Base-by-base conservation (phyloP, 2,113 vertebrate genomes). In the Ranitomeya variabilis region DNA sequence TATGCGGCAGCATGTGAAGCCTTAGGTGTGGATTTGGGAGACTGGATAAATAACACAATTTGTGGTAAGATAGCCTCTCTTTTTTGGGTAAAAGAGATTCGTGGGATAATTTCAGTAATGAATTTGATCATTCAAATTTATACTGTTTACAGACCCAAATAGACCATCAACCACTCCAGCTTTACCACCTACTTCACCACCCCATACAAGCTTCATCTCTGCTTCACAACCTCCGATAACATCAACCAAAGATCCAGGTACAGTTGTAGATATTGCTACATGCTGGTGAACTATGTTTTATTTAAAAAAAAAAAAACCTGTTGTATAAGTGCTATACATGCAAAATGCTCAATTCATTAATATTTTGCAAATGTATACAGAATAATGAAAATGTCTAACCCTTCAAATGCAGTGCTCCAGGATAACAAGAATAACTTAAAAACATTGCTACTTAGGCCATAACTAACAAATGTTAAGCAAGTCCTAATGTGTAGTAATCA, bases 41-140 rank as follows among this genome's bases (percentile, higher is more conserved):
- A 69, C 59, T 97, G 96, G 96, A 95, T 94, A 89, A 96, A 96
- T 76, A 90, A 92, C n/a, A 93, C 95, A 14, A 91, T 94, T 90
- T 97, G 96, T 89, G 80, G 96, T 97, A 95, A 82, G 80, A 66
- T 4, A 3, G 19, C 14, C 2, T 23, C 14, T 57, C 21, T 77
- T 73, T 77, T 0, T 9, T 13, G 31, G 31, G 71, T 14, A 0
- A 18, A 1, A 21, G 76, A 19, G 76, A 45, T 45, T 45, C 0
- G 37, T 45, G 23, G 10, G 19, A 19, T 23, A 31, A 37, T 60
- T 6, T 80, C 9, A 37, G 23, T 81, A 62, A 19, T 19, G 26
- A 18, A 81, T 60, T 37, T 3, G 7, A 51, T 21, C 16, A 51
- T 19, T 21, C 8, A 64, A 11, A 16, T 51, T 52, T 62, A 80